Evolutionary conservation across 2,888 invertebrate genomes (phyloP).

Genomic region (Bombylius discolor): DNA sequence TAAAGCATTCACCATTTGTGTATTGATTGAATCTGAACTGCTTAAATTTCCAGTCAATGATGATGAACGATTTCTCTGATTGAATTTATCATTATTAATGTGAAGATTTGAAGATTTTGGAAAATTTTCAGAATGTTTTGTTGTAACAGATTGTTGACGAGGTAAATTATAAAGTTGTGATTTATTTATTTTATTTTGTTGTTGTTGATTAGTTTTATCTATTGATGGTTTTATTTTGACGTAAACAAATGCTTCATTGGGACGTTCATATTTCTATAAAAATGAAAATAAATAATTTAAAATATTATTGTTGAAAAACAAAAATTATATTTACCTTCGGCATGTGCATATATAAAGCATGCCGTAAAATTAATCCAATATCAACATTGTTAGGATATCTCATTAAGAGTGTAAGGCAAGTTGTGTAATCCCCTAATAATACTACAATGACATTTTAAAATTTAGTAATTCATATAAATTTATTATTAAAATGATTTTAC

Average conservation of each 20-base stretch:
- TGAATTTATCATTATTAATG: neutral
- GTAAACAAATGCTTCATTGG: constrained; percentile 29
- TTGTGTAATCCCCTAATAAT: constrained; percentile 48
- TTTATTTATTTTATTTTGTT: constrained; percentile 1
- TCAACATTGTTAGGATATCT: constrained; percentile 51
- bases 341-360: constrained; percentile 42
- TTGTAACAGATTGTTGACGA: constrained; percentile 1
- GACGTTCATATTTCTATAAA: constrained; percentile 27
- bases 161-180: constrained; percentile 7
- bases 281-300: neutral
- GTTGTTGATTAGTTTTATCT: neutral
- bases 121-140: neutral
- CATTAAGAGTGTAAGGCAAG: constrained; percentile 52
- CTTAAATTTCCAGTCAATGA: constrained; percentile 1
- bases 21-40: constrained; percentile 11
- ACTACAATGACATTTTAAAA: constrained; percentile 33
- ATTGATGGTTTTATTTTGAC: constrained; percentile 16
- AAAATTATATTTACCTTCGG: constrained; percentile 27
- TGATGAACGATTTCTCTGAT: constrained; percentile 6
- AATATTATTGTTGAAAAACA: neutral
- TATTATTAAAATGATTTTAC: constrained; percentile 38
- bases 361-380: constrained; percentile 46
- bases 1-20: constrained; percentile 27
- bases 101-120: constrained; percentile 2
- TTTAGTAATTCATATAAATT: neutral